Evolutionary conservation across 2,888 invertebrate genomes (phyloP).

Genomic region (Phyllotreta striolata): DNA sequence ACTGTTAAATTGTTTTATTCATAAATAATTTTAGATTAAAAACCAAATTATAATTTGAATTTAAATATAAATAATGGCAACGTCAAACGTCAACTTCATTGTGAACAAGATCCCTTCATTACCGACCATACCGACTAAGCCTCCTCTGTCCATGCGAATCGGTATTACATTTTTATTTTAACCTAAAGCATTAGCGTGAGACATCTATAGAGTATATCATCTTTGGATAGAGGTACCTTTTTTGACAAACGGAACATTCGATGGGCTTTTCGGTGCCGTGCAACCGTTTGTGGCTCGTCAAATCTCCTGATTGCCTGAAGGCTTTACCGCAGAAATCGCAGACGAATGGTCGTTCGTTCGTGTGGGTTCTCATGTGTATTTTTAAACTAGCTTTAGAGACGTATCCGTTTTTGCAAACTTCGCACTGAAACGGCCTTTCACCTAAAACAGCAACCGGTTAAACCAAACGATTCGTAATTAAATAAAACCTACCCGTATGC

Average conservation of each 20-base stretch:
- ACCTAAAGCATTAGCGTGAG: too few species aligned
- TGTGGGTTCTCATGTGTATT: conserved; percentile 62
- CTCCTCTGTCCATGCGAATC: too few species aligned
- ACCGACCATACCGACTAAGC: too few species aligned
- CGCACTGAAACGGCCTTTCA: conserved; percentile 60
- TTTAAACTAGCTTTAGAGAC: conserved; percentile 62
- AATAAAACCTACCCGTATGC: conserved; percentile 56
- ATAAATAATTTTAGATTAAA: too few species aligned
- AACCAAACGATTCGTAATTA: not conserved
- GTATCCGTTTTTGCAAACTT: conserved; percentile 61
- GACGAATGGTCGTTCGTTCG: conserved; percentile 61
- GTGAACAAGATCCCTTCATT: too few species aligned
- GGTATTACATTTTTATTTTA: too few species aligned
- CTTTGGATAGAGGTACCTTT: too few species aligned
- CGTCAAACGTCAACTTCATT: too few species aligned
- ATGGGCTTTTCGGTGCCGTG: conserved; percentile 62
- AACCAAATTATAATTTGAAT: too few species aligned
- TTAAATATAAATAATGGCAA: too few species aligned
- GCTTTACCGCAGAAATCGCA: conserved; percentile 62
- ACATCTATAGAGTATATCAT: too few species aligned
- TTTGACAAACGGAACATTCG: conserved; percentile 60
- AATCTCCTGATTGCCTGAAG: conserved; percentile 61
- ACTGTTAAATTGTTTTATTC: too few species aligned
- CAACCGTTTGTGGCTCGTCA: conserved; percentile 61
- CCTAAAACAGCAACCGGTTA: conserved; percentile 46